These are phyloP conservation scores for Orientallactaga bullata DNA, from an alignment of 2,113 vertebrate genomes.

Conservation along the genomic window DNA sequence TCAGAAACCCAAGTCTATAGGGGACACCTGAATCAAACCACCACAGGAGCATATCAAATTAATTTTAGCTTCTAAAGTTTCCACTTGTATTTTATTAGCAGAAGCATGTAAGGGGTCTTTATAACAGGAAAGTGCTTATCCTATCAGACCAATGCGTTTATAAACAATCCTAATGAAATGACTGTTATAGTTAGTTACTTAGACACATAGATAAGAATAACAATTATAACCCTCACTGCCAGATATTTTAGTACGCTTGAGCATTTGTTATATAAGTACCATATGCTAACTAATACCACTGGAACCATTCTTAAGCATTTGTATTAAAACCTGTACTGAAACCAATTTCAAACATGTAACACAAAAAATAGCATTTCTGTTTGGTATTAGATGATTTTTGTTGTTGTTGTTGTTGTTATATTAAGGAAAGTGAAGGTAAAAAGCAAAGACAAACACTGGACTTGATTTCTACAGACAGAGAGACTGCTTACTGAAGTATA, in stretches of 20 bases:
- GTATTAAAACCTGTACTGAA: constrained; percentile 23
- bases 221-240: not conserved
- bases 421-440: no score
- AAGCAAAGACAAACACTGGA: no score
- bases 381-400: not conserved
- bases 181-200: not conserved
- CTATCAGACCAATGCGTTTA: not conserved
- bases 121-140: not conserved
- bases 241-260: not conserved
- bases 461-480: no score
- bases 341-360: not conserved
- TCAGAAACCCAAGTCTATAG: no score
- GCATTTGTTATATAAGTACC: no score
- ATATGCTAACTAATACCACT: no score
- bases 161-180: not conserved
- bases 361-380: not conserved
- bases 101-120: not conserved
- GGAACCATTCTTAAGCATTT: not conserved
- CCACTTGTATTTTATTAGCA: not conserved
- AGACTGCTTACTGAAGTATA: no score
- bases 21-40: no score
- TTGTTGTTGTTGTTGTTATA: no score
- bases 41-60: not conserved
- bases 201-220: not conserved
- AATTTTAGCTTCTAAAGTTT: not conserved